phyloP scores from a whole-genome alignment of 2,113 vertebrate species.

The Eubucco bourcierii region DNA sequence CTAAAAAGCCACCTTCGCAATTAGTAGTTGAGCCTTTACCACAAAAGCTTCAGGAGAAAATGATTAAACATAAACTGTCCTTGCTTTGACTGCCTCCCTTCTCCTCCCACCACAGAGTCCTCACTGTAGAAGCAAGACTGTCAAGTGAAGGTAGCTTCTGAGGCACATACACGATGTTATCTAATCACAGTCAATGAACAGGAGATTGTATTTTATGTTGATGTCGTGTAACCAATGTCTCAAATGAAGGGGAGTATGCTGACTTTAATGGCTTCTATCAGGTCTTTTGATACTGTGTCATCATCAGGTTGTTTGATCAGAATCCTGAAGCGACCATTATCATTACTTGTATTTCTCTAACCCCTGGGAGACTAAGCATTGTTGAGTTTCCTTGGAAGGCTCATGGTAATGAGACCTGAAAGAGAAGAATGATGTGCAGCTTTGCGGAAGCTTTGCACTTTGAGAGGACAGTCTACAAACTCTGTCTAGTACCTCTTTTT shows the following conservation, averaged over 20 bases:
- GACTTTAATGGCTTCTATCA: not conserved
- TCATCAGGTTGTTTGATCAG: not conserved
- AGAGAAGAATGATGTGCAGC: not conserved
- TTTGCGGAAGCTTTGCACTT: not conserved
- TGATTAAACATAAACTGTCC: not conserved
- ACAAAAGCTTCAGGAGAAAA: slow-evolving; percentile 7
- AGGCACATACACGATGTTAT: not conserved
- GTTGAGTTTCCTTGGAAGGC: not conserved
- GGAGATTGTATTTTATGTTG: not conserved
- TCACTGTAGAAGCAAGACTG: not conserved
- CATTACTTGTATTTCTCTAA: not conserved
- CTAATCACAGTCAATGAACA: not conserved
- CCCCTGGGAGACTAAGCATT: not conserved
- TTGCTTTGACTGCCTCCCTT: not conserved
- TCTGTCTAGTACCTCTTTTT: not conserved
- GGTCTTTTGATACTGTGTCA: not conserved
- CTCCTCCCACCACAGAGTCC: not conserved
- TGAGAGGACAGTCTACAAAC: not conserved
- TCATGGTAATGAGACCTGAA: not conserved
- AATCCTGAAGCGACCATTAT: not conserved
- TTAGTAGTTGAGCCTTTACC: not conserved
- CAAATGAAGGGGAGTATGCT: not conserved
- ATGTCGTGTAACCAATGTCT: not conserved
- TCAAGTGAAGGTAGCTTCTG: not conserved
- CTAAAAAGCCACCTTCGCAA: slow-evolving; percentile 10